Evolutionary conservation across 2,113 vertebrate species (phyloP).

Genomic region (Bambusicola thoracicus): DNA sequence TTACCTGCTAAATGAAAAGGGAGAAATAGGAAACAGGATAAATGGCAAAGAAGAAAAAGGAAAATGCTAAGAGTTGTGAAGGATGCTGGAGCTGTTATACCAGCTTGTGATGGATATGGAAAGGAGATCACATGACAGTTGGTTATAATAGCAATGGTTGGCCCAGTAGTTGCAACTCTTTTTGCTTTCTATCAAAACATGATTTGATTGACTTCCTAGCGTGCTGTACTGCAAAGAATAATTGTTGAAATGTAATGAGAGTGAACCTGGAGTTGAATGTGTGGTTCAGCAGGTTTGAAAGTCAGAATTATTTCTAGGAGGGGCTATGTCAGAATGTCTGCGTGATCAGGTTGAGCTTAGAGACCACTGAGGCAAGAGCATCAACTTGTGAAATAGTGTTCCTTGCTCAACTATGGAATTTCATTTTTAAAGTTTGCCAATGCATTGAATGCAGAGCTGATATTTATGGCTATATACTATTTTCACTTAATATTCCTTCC

Average conservation of each 20-base stretch:
- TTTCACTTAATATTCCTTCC: not conserved
- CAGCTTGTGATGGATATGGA: no score
- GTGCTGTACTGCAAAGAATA: not conserved
- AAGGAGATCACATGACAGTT: not conserved
- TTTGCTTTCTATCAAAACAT: not conserved
- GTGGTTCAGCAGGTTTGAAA: not conserved
- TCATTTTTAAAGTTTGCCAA: not conserved
- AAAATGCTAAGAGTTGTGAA: not conserved
- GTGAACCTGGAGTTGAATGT: not conserved
- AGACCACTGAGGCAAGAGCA: not conserved
- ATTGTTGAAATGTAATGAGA: not conserved
- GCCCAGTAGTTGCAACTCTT: not conserved
- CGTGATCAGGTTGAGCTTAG: not conserved
- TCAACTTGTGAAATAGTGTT: not conserved
- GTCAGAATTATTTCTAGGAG: no score
- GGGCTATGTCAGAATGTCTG: not conserved
- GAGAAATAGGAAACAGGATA: not conserved
- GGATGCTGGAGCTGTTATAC: not conserved
- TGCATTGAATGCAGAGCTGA: not conserved
- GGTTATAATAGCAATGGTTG: not conserved
- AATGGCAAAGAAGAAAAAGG: not conserved
- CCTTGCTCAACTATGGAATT: not conserved
- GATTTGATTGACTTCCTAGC: not conserved
- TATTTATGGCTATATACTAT: rapidly evolving
- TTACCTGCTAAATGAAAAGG: not conserved